Evolutionary conservation across 2,888 invertebrate species (phyloP).

Genomic region (Phasia obesa): DNA sequence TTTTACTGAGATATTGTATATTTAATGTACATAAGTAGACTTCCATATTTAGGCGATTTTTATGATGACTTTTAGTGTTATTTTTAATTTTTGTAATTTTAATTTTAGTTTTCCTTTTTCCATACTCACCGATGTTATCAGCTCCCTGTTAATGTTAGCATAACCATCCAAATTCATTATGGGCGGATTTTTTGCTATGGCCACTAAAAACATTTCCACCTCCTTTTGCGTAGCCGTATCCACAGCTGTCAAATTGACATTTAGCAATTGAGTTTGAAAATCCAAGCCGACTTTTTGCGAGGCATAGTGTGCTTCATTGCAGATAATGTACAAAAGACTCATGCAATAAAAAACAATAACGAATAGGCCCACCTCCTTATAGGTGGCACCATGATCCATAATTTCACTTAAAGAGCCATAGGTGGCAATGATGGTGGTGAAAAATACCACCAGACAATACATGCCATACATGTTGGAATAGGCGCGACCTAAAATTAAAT

Average conservation of each 20-base stretch:
- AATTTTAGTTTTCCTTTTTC: no score
- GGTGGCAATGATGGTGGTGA: conserved; percentile 88
- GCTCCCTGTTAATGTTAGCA: conserved; percentile 87
- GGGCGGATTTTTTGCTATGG: conserved; percentile 89
- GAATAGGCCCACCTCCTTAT: conserved; percentile 88
- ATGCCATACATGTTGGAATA: conserved; percentile 91
- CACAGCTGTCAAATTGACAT: conserved; percentile 86
- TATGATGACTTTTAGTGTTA: no score
- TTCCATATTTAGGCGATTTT: no score
- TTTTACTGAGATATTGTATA: no score
- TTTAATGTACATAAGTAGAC: no score
- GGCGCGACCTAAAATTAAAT: conserved; percentile 83
- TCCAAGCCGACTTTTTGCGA: conserved; percentile 86
- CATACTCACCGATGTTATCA: conserved; percentile 85
- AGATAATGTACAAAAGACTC: conserved; percentile 87
- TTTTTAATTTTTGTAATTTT: no score
- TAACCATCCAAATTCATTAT: conserved; percentile 90
- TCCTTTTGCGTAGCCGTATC: conserved; percentile 87
- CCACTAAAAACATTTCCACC: conserved; percentile 89
- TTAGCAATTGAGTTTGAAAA: conserved; percentile 86
- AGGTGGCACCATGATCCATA: conserved; percentile 87
- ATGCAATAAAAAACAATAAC: conserved; percentile 88
- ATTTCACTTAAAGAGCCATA: conserved; percentile 89
- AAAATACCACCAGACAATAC: conserved; percentile 88
- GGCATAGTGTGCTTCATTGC: conserved; percentile 89